A percentile compares a stretch with the other conserved stretches of the same genome.
phyloP scores from a whole-genome alignment of 2,888 invertebrate genomes.

The Rhyacophila evoluta region DNA sequence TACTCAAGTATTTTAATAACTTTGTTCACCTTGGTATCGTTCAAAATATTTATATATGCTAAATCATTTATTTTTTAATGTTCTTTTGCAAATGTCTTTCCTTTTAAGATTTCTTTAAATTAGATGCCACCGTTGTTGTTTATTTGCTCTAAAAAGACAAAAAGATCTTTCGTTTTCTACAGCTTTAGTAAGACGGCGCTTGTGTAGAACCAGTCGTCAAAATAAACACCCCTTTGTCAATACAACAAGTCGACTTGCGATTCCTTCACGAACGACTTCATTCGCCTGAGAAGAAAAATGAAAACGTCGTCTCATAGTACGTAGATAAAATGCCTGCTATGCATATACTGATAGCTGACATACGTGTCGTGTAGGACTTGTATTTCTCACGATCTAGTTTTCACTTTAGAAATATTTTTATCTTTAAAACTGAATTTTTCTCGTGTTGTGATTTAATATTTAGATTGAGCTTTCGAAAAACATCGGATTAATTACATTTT shows the following conservation, averaged over 20 bases:
- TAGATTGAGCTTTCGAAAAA: too few species aligned
- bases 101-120: background rate
- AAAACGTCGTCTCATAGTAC: constrained; percentile 34
- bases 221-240: constrained; percentile 51
- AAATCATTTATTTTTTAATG: background rate
- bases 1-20: too few species aligned
- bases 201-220: constrained; percentile 35
- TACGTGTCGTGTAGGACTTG: background rate
- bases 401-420: background rate
- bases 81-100: background rate
- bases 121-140: background rate
- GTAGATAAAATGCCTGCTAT: constrained; percentile 37
- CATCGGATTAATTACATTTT: too few species aligned
- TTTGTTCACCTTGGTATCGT: too few species aligned
- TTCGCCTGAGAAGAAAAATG: constrained; percentile 36
- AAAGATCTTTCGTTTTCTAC: constrained; percentile 4
- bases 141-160: background rate
- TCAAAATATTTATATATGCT: too few species aligned
- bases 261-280: constrained; percentile 40
- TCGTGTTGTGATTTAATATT: too few species aligned
- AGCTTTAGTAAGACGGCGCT: background rate
- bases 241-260: constrained; percentile 42
- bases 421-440: background rate
- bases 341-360: constrained; percentile 25
- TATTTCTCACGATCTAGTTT: background rate